phyloP scores from a whole-genome alignment of 37 sponge, comb jelly and placozoan species.

The Aphrocallistes beatrix region DNA sequence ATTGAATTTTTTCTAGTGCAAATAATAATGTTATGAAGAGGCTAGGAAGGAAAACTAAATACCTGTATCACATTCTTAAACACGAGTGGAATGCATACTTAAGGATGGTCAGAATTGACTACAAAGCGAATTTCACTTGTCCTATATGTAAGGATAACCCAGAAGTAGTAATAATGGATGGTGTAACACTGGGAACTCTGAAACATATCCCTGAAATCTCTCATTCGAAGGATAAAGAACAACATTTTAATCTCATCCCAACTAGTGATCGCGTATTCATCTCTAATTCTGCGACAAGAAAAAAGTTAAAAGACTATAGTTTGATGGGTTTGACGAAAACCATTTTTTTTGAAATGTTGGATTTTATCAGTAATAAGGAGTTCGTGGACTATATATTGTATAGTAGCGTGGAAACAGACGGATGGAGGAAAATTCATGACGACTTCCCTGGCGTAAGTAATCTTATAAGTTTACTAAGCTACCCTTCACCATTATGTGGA shows the following conservation, averaged over 20 bases:
- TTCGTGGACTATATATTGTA: neutral
- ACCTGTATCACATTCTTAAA: neutral
- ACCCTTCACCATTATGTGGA: neutral
- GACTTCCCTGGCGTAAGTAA: neutral
- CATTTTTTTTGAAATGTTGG: neutral
- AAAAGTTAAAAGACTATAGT: neutral
- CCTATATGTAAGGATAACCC: neutral
- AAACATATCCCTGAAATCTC: neutral
- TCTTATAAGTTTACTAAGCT: neutral
- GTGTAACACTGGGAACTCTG: neutral
- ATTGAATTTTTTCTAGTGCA: no score
- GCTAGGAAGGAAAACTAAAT: neutral
- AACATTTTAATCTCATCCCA: neutral
- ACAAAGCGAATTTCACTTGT: neutral
- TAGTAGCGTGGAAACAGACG: neutral
- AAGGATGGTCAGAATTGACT: neutral
- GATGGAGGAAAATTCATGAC: neutral
- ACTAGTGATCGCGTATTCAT: neutral
- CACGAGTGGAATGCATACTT: neutral
- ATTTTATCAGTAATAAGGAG: neutral
- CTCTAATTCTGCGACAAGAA: neutral
- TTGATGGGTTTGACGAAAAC: neutral
- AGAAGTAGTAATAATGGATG: slow-evolving; percentile 6
- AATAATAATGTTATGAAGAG: neutral
- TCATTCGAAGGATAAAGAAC: neutral